These are phyloP conservation scores for Bruchidius siliquastri DNA, from an alignment of 2,888 invertebrate species.

Conservation along the genomic window DNA sequence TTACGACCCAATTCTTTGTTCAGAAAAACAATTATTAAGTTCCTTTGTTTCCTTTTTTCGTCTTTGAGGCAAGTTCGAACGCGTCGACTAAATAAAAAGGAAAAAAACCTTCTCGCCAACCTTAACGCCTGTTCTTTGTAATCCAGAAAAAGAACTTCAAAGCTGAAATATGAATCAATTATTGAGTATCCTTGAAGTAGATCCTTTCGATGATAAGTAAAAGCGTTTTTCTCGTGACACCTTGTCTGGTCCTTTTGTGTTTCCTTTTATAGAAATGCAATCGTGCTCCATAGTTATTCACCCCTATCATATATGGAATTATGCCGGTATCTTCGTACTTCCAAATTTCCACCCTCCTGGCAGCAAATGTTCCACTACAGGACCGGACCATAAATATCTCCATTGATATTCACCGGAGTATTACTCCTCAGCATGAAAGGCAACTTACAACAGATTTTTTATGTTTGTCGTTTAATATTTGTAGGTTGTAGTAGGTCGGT, in stretches of 20 bases:
- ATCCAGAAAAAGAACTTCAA: not conserved
- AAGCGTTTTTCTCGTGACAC: not conserved
- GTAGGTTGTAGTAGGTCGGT: too few relatives aligned
- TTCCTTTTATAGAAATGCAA: conserved; percentile 22
- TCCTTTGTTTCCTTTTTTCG: not conserved
- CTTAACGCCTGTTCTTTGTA: not conserved
- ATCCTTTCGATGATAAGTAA: not conserved
- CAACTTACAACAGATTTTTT: too few relatives aligned
- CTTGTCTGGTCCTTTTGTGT: not conserved
- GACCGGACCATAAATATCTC: not conserved
- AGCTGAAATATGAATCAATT: not conserved
- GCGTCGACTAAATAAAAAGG: not conserved
- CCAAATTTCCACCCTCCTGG: conserved; percentile 20
- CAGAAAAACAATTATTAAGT: not conserved
- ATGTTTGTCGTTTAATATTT: too few relatives aligned
- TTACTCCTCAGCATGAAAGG: not conserved
- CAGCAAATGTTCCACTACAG: conserved; percentile 23
- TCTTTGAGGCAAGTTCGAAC: not conserved
- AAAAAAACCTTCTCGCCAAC: not conserved
- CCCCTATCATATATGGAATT: conserved; percentile 36
- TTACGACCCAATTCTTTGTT: not conserved
- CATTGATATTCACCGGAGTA: not conserved
- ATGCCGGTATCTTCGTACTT: conserved; percentile 18
- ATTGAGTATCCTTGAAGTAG: not conserved
- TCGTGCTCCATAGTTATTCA: conserved; percentile 34